Base-by-base conservation (phyloP, 2,888 invertebrate species). In the Alloscopus bannaensis region DNA sequence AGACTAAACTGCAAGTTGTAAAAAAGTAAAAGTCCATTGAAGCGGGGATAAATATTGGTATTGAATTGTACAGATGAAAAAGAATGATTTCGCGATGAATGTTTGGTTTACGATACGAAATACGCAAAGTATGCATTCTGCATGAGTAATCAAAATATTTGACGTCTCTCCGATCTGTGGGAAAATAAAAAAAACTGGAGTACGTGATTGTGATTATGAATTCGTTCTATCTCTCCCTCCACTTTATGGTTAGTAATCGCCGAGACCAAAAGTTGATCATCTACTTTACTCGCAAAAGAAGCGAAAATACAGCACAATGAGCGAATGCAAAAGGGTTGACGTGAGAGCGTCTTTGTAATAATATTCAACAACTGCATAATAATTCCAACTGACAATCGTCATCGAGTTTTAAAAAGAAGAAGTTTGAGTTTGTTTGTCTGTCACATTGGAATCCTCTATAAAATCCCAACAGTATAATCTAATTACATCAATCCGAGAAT, bases 1-100 rank as follows among this genome's bases (percentile, higher is more conserved):
- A 75, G 65, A 28, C 57, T 75, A 75, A 75, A 75, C 75, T 75
- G 59, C 50, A 50, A 45, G 66, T 47, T 66, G 66, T 75, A 75
- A 75, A 55, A 75, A 31, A n/a, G n/a, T n/a, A n/a, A n/a, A n/a
- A n/a, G n/a, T n/a, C n/a, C n/a, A n/a, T n/a, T n/a, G n/a, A n/a
- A n/a, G n/a, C n/a, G n/a, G n/a, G n/a, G n/a, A n/a, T n/a, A n/a
- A n/a, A n/a, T n/a, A n/a, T n/a, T n/a, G n/a, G n/a, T n/a, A n/a
- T n/a, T n/a, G n/a, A n/a, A n/a, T n/a, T n/a, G n/a, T n/a, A n/a
- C n/a, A n/a, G n/a, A n/a, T n/a, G n/a, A n/a, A n/a, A n/a, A n/a
- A n/a, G n/a, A n/a, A n/a, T n/a, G n/a, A n/a, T n/a, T n/a, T n/a
- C n/a, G n/a, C n/a, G n/a, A n/a, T n/a, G n/a, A n/a, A n/a, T n/a